Evolutionary conservation across 2,113 vertebrate species (phyloP), one percentile per base, ranked within the genome.

Genomic region (Holacanthus passer): DNA sequence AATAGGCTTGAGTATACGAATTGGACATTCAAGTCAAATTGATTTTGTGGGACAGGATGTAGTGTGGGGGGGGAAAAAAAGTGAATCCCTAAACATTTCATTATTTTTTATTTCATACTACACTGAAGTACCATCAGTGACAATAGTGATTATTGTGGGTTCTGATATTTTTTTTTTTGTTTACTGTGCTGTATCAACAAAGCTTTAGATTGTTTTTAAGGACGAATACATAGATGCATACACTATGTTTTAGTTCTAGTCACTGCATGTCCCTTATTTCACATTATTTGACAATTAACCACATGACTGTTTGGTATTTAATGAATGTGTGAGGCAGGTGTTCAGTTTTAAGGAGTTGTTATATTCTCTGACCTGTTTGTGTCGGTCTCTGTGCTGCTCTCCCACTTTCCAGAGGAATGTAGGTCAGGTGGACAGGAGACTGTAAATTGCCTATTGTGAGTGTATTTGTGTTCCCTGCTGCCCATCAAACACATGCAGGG

Each of bases 361-460:
- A 41, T 52, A 48, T 14, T 64, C 9, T 7, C 3, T 58, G 69
- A 43, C 29, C 47, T 64, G 20, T 50, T 66, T 35, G 5, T 77
- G 47, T 83, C 52, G 58, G 47, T 27, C 8, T 81, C 11, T 50
- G 1, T 66, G 60, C 35, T n/a, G 48, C 72, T 78, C 47, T 69
- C 65, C 76, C 79, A n/a, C 55, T 67, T 75, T 83, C 8, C 79
- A 79, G 2, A 83, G 17, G 75, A 82, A 91, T 89, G 60, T 88
- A 82, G 85, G 90, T 91, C 91, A 90, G 82, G 11, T 87, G 77
- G 47, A 84, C 60, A 17, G 50, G 45, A 84, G 83, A 79, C 65
- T 32, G 50, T 73, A 81, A 82, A 86, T 81, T 85, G 59, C 45
- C 82, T 81, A 56, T 70, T 85, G 67, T 76, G 50, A 52, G 39